Evolutionary conservation across 2,113 vertebrate species (phyloP).

Genomic region (Catharus bicknelli): DNA sequence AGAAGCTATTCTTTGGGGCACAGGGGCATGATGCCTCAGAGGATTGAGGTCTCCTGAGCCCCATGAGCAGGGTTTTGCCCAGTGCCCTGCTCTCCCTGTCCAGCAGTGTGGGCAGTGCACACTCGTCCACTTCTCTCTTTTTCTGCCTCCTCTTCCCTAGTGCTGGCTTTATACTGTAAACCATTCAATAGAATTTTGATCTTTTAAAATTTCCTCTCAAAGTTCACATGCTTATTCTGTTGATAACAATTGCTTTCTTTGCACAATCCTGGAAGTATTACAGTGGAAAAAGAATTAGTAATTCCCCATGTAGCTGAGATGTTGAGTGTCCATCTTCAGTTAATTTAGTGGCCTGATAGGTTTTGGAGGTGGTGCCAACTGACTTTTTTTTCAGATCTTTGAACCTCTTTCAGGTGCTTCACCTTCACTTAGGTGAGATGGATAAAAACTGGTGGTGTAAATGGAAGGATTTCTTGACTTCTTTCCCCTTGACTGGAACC

Average conservation of each 20-base stretch:
- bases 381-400: background rate
- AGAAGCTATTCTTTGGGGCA: background rate
- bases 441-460: background rate
- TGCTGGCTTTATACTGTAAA: background rate
- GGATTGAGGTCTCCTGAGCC: background rate
- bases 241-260: background rate
- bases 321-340: background rate
- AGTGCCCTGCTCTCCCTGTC: background rate
- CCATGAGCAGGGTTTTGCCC: fast-evolving
- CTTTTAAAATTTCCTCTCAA: background rate
- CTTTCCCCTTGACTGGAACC: background rate
- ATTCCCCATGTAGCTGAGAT: background rate
- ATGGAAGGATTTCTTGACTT: background rate
- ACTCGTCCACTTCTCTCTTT: background rate
- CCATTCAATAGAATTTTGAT: background rate
- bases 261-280: background rate
- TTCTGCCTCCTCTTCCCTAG: background rate
- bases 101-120: fast-evolving
- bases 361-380: background rate
- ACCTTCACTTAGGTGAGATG: background rate
- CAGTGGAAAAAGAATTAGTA: background rate
- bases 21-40: background rate
- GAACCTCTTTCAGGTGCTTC: background rate
- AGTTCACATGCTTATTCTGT: background rate
- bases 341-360: background rate